These are phyloP conservation scores for Drosophila paramelanica DNA, from an alignment of 2,888 invertebrate genomes.

Conservation along the genomic window DNA sequence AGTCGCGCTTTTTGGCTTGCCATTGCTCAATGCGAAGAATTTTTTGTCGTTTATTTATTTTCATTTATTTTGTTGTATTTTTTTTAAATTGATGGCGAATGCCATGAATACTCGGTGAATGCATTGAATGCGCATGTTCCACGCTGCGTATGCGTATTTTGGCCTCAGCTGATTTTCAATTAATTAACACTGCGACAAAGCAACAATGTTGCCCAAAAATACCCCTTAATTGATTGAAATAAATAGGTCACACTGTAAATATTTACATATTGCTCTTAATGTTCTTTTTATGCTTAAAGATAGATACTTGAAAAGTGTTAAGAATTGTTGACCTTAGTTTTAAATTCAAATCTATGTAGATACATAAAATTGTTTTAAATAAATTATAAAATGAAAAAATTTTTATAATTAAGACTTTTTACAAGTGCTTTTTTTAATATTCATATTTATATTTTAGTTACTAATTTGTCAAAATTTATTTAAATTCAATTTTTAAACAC, in stretches of 20 bases:
- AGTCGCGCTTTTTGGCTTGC: constrained; percentile 29
- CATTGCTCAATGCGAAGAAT: constrained; percentile 63
- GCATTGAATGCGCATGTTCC: constrained; percentile 39
- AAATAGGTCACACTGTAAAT: constrained; percentile 2
- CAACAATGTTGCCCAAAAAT: constrained; percentile 6
- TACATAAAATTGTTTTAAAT: too few species aligned
- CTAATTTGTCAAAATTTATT: too few species aligned
- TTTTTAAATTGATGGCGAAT: constrained; percentile 40
- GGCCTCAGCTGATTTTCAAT: constrained; percentile 41
- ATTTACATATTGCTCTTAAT: too few species aligned
- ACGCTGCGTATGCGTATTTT: constrained; percentile 62
- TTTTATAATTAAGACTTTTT: too few species aligned
- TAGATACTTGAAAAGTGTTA: too few species aligned
- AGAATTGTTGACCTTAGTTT: too few species aligned
- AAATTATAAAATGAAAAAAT: too few species aligned
- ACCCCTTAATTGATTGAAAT: constrained; percentile 36
- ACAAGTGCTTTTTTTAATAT: too few species aligned
- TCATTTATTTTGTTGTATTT: constrained; percentile 47
- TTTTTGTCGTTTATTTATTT: constrained; percentile 17
- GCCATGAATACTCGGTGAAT: constrained; percentile 40
- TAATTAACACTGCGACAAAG: constrained; percentile 51
- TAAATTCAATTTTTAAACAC: too few species aligned
- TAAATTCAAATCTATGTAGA: too few species aligned
- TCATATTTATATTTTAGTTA: too few species aligned
- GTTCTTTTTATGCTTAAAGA: too few species aligned